Conservation (phyloP, 2,888 invertebrate species). For the Drosophila gaucha region DNA sequence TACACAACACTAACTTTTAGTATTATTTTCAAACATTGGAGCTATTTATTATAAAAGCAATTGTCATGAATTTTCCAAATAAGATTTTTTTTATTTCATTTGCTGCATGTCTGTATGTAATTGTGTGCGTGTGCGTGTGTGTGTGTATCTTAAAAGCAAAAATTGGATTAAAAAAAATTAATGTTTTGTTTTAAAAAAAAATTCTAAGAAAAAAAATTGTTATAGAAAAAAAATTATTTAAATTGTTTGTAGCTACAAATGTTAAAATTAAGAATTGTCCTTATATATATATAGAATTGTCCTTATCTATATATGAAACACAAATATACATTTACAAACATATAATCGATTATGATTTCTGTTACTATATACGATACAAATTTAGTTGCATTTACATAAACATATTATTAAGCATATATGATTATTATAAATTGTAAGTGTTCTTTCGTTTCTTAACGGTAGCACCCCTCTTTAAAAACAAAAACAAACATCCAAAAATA, state of each 20-base stretch:
- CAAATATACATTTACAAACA: not conserved
- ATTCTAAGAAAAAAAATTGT: not conserved
- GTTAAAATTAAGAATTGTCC: not conserved
- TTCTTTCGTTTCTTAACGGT: slow-evolving; percentile 48
- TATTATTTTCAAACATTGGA: slow-evolving; percentile 1
- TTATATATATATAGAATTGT: not conserved
- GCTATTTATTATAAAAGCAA: not conserved
- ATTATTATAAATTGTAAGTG: slow-evolving; percentile 34
- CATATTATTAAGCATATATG: slow-evolving; percentile 23
- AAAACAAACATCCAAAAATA: not conserved
- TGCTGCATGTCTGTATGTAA: slow-evolving; percentile 14
- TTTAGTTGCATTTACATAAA: slow-evolving; percentile 28
- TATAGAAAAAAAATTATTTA: not conserved
- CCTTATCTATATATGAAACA: not conserved
- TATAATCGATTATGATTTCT: slow-evolving; percentile 33
- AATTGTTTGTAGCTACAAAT: slow-evolving; percentile 15
- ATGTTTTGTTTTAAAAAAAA: slow-evolving; percentile 41
- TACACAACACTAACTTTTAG: slow-evolving; percentile 2
- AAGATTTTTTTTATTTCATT: slow-evolving; percentile 6
- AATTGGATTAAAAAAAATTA: slow-evolving; percentile 31
- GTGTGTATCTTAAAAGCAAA: slow-evolving; percentile 1
- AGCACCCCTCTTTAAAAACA: slow-evolving; percentile 22
- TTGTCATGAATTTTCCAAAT: not conserved
- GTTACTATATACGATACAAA: slow-evolving; percentile 6
- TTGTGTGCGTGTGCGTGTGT: not conserved